Evolutionary conservation across 2,797 vertebrate species (phyloP).

Genomic region (Alauda arvensis): DNA sequence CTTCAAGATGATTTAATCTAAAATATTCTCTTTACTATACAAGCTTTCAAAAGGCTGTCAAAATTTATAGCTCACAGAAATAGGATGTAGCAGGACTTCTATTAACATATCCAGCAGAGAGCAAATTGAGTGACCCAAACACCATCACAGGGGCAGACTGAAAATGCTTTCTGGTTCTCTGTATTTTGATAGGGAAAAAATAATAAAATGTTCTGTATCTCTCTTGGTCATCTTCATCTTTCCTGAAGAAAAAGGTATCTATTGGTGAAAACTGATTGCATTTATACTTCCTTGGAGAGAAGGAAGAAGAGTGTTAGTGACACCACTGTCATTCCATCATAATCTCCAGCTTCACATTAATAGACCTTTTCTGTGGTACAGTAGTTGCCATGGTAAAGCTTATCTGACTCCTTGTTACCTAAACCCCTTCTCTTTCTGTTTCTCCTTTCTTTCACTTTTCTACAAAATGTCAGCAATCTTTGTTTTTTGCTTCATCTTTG

Average conservation of each 20-base stretch:
- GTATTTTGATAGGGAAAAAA: not conserved
- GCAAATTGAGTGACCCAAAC: not conserved
- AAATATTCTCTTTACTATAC: not conserved
- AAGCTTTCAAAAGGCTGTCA: not conserved
- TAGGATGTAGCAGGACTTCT: not conserved
- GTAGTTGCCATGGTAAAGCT: not conserved
- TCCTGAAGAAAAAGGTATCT: not conserved
- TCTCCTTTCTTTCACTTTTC: not conserved
- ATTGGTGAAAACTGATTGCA: accelerated
- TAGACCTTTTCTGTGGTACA: not conserved
- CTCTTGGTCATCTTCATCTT: not conserved
- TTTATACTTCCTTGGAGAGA: not conserved
- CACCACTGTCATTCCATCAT: not conserved
- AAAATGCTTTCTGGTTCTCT: not conserved
- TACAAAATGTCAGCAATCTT: not conserved
- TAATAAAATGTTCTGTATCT: not conserved
- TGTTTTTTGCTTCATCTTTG: not conserved
- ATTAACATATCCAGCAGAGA: not conserved
- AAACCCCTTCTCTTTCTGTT: not conserved
- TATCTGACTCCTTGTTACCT: not conserved
- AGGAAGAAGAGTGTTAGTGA: not conserved
- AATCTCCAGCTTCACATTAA: not conserved
- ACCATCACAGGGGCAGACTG: not conserved
- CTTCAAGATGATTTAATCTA: not conserved
- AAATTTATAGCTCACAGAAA: not conserved